Conservation (phyloP, 2,888 invertebrate species). For the Clanis bilineata region DNA sequence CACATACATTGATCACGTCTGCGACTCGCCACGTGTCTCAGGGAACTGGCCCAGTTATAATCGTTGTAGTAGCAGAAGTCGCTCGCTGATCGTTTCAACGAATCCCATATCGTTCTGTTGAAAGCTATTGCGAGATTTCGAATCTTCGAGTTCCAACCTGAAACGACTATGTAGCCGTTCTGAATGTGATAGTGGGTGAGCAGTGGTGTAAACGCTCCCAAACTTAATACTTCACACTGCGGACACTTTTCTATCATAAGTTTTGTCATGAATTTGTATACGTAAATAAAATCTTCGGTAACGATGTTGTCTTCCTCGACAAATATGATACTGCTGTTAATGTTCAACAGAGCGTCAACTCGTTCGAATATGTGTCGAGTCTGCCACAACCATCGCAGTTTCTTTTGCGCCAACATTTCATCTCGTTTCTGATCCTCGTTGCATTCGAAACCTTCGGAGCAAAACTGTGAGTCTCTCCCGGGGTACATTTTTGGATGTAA, state of each 20-base stretch:
- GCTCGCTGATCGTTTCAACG: conserved; percentile 34
- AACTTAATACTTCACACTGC: conserved; percentile 43
- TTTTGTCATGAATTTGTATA: conserved; percentile 33
- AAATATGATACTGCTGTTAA: conserved; percentile 37
- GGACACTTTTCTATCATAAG: conserved; percentile 31
- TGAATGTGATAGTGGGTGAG: conserved; percentile 25
- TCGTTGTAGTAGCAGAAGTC: conserved; percentile 49
- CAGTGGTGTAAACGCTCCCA: conserved; percentile 38
- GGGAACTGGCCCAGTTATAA: conserved; percentile 46
- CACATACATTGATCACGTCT: conserved; percentile 31
- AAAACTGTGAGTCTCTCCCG: conserved; percentile 41
- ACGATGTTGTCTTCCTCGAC: conserved; percentile 44
- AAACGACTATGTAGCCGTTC: conserved; percentile 27
- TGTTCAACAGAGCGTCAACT: conserved; percentile 27
- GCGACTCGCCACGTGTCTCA: conserved; percentile 35
- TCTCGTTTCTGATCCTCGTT: conserved; percentile 28
- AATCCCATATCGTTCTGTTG: conserved; percentile 43
- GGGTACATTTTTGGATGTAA: conserved; percentile 48
- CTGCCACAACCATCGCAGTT: conserved; percentile 60
- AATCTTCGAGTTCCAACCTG: conserved; percentile 35
- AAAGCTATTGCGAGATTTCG: conserved; percentile 43
- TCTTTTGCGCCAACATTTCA: conserved; percentile 38
- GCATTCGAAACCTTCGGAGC: conserved; percentile 40
- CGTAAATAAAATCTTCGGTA: conserved; percentile 44
- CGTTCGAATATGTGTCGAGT: conserved; percentile 46